A percentile compares a stretch with the other conserved stretches of the same genome.
These are phyloP conservation scores for Drosophila mauritiana DNA, from an alignment of 1,140 invertebrate genomes.

Conservation along the genomic window DNA sequence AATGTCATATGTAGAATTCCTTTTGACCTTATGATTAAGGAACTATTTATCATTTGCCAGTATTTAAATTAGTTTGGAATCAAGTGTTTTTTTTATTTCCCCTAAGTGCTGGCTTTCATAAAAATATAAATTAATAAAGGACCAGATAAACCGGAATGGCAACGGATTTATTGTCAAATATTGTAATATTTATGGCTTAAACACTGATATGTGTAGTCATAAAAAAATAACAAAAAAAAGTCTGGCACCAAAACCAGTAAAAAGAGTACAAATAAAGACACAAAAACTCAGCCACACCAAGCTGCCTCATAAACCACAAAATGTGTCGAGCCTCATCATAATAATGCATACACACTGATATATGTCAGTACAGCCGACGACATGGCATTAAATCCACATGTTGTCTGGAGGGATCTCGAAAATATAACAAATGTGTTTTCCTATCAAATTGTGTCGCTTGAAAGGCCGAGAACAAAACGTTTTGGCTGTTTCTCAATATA, in stretches of 20 bases:
- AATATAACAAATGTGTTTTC: slow-evolving; percentile 26
- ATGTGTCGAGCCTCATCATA: slow-evolving; percentile 46
- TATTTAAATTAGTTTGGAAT: slow-evolving; percentile 34
- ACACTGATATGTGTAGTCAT: slow-evolving; percentile 32
- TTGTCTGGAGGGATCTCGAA: slow-evolving; percentile 18
- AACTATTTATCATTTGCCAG: slow-evolving; percentile 8
- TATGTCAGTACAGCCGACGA: slow-evolving; percentile 28
- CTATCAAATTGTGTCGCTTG: slow-evolving; percentile 37
- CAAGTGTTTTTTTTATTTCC: slow-evolving; percentile 27
- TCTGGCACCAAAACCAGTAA: slow-evolving; percentile 24
- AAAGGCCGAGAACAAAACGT: slow-evolving; percentile 30
- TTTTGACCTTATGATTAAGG: background rate
- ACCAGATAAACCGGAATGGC: slow-evolving; percentile 15
- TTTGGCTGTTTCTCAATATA: slow-evolving; percentile 9
- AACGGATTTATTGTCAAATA: slow-evolving; percentile 52
- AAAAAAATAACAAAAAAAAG: slow-evolving; percentile 42
- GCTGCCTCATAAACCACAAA: slow-evolving; percentile 57
- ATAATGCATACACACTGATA: slow-evolving; percentile 35
- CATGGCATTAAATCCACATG: slow-evolving; percentile 64
- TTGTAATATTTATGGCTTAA: slow-evolving; percentile 38
- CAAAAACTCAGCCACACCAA: slow-evolving; percentile 46
- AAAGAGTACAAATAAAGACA: slow-evolving; percentile 40
- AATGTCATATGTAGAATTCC: too few species aligned
- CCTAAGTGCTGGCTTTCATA: slow-evolving; percentile 32
- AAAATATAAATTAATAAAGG: slow-evolving; percentile 25